Evolutionary conservation across 2,797 vertebrate genomes (phyloP).

Genomic region (Pantherophis alleghaniensis): DNA sequence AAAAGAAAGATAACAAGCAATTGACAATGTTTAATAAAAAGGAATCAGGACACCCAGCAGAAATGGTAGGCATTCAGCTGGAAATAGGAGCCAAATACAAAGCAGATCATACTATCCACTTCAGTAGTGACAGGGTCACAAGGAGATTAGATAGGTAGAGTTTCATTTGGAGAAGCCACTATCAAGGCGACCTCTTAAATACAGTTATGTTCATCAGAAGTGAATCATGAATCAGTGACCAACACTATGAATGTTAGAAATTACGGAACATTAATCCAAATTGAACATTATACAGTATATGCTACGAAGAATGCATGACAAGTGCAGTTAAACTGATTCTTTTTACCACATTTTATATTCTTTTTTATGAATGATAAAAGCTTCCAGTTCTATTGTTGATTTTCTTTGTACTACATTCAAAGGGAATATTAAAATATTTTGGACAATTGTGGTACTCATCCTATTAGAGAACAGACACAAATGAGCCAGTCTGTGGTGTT

Average conservation of each 20-base stretch:
- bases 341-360: neutral
- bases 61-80: neutral
- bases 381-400: neutral
- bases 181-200: neutral
- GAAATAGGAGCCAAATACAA: neutral
- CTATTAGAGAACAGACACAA: neutral
- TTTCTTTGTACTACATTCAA: constrained; percentile 2
- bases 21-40: neutral
- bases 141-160: neutral
- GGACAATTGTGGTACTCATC: neutral
- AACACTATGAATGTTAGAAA: neutral
- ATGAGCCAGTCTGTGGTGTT: neutral
- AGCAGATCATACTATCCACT: neutral
- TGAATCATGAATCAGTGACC: neutral
- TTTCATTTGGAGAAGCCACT: neutral
- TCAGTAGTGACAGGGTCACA: neutral
- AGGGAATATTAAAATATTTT: neutral
- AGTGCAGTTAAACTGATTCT: neutral
- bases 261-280: neutral
- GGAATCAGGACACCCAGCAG: neutral
- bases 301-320: neutral
- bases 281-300: neutral
- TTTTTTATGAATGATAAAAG: neutral
- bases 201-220: neutral
- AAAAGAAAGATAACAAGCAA: neutral